Evolutionary conservation across 2,888 invertebrate genomes (phyloP), one percentile per base, ranked within the genome.

Genomic region (Biston stratarius): DNA sequence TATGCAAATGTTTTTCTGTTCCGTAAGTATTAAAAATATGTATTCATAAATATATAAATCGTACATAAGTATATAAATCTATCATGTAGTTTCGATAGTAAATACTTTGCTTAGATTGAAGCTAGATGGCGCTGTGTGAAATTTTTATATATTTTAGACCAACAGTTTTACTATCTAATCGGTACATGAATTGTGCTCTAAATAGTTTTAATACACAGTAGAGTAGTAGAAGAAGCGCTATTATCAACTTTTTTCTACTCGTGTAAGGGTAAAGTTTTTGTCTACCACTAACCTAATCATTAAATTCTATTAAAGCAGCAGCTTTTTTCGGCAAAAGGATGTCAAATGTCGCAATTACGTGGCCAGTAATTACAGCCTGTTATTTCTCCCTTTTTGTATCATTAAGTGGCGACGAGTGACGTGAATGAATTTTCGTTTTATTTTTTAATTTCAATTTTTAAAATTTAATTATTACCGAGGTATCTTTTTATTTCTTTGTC

Each of bases 311-410:
- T 86, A 84, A 79, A 83, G 76, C 77, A 80, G 14, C 55, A 78
- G 80, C 75, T 80, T 84, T 86, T 85, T 83, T 76, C 75, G 71
- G 73, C 71, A 77, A 85, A 88, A 87, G 87, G 86, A 90, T 89
- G 88, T 89, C 90, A 90, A 89, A 86, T 85, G 85, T 82, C 74
- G 80, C 83, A 89, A 88, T 88, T 90, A 91, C 81, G 80, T 78
- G 76, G 72, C 71, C 81, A 78, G 85, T 91, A 91, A 91, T 91
- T 91, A 89, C 80, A 83, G 82, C 83, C 87, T 87, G 87, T 87
- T 88, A 88, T 83, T 80, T 83, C 83, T 84, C 80, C 83, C 79
- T 83, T 82, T 85, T 85, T 74, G 67, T 75, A 73, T 74, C 79
- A 82, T 82, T 78, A 74, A 79, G 75, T 71, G 77, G 45, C 69